These are phyloP conservation scores for Leptinotarsa peninsularis DNA, from an alignment of 2,888 invertebrate genomes.

Conservation along the genomic window DNA sequence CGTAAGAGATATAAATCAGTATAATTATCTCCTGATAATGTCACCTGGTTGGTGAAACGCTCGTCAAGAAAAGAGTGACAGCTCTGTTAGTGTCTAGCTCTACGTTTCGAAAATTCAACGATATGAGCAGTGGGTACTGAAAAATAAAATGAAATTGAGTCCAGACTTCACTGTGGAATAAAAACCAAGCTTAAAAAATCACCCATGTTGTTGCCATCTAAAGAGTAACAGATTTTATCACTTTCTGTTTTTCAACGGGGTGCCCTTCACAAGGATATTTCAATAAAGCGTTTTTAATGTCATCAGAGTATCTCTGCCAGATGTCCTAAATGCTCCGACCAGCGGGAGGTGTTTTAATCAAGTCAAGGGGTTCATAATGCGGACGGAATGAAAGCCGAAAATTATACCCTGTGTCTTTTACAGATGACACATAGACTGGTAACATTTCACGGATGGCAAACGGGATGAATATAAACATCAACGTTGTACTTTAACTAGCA, in stretches of 20 bases:
- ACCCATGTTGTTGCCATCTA: neutral
- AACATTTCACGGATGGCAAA: constrained; percentile 11
- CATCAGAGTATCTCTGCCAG: constrained; percentile 51
- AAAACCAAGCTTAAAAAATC: neutral
- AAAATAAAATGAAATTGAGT: no score
- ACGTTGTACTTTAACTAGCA: neutral
- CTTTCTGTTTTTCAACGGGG: neutral
- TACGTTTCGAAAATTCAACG: no score
- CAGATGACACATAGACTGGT: constrained; percentile 28
- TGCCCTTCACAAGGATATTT: constrained; percentile 25
- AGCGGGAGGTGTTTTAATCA: constrained; percentile 49
- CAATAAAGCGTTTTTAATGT: constrained; percentile 47
- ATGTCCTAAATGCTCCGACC: constrained; percentile 49
- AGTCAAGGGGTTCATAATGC: constrained; percentile 42
- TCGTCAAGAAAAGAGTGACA: no score
- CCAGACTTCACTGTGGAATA: no score
- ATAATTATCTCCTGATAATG: no score
- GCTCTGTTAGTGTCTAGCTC: no score
- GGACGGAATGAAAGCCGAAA: constrained; percentile 43
- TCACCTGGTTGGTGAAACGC: no score
- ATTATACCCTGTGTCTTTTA: constrained; percentile 41
- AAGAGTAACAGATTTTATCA: neutral
- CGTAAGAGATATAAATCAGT: no score
- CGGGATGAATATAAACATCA: constrained; percentile 16
- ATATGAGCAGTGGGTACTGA: no score